A percentile compares a stretch with the other conserved stretches of the same genome.
phyloP scores from a whole-genome alignment of 2,888 invertebrate species.

The Odontomyia ornata region DNA sequence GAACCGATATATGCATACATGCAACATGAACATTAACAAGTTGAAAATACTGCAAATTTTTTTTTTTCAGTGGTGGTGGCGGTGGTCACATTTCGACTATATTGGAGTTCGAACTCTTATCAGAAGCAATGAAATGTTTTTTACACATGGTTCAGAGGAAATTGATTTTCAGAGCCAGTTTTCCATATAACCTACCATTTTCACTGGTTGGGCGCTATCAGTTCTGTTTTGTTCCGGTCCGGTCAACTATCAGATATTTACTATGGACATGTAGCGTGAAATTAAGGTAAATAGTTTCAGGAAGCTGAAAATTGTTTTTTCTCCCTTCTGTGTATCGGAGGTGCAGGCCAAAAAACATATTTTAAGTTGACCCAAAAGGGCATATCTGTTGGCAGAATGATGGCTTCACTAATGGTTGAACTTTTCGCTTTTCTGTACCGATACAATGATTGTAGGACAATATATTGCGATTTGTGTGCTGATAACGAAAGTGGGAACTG shows the following conservation, averaged over 20 bases:
- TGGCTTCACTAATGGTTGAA: neutral
- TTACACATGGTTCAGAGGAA: constrained; percentile 8
- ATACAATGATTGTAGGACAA: neutral
- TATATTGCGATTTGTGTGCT: neutral
- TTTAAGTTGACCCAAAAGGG: neutral
- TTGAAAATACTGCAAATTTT: constrained; percentile 10
- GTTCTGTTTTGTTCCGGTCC: neutral
- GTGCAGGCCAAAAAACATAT: neutral
- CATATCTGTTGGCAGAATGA: neutral
- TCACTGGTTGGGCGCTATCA: neutral
- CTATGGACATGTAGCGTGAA: constrained; percentile 34
- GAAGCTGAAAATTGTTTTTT: constrained; percentile 29
- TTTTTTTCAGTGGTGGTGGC: constrained; percentile 8
- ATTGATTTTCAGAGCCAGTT: constrained; percentile 30
- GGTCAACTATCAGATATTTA: constrained; percentile 28
- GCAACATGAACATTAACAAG: constrained; percentile 30
- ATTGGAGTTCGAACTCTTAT: constrained; percentile 30
- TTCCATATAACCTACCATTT: constrained; percentile 5
- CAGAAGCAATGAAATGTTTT: constrained; percentile 35
- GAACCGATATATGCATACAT: neutral
- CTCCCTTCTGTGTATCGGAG: neutral
- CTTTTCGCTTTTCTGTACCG: neutral
- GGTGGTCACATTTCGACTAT: constrained; percentile 15
- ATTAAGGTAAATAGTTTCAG: constrained; percentile 43
- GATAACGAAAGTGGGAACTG: too few species aligned